A percentile compares a stretch with the other conserved stretches of the same genome.
phyloP scores from a whole-genome alignment of 1,140 invertebrate genomes.

The Octopus sinensis region DNA sequence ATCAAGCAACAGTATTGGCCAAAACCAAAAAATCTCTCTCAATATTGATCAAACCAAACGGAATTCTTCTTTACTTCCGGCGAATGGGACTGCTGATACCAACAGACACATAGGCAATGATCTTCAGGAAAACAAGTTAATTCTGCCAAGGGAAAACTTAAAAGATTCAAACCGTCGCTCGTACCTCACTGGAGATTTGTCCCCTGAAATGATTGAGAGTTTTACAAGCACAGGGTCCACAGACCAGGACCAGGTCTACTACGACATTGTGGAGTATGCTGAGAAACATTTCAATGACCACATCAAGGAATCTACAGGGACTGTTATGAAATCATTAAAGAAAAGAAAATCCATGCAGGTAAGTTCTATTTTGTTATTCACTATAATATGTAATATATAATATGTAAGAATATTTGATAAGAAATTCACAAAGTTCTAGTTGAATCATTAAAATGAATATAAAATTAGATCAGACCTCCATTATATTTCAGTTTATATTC shows the following conservation, averaged over 20 bases:
- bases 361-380: conserved; percentile 17
- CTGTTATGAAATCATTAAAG: conserved; percentile 85
- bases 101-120: neutral
- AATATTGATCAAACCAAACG: neutral
- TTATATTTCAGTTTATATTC: no score
- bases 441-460: no score
- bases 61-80: neutral
- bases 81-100: neutral
- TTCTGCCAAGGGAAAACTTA: neutral
- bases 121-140: neutral
- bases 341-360: conserved; percentile 41
- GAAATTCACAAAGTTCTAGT: no score
- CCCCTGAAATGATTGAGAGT: conserved; percentile 10
- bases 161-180: neutral
- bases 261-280: conserved; percentile 88
- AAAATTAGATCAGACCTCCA: no score
- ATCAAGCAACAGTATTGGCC: neutral
- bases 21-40: neutral
- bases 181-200: neutral
- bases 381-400: no score
- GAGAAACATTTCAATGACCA: conserved; percentile 90
- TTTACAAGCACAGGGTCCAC: neutral
- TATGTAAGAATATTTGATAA: no score
- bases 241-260: conserved; percentile 56
- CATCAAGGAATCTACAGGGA: conserved; percentile 70